Evolutionary conservation across 2,113 vertebrate species (phyloP).

Genomic region (Corapipo altera): DNA sequence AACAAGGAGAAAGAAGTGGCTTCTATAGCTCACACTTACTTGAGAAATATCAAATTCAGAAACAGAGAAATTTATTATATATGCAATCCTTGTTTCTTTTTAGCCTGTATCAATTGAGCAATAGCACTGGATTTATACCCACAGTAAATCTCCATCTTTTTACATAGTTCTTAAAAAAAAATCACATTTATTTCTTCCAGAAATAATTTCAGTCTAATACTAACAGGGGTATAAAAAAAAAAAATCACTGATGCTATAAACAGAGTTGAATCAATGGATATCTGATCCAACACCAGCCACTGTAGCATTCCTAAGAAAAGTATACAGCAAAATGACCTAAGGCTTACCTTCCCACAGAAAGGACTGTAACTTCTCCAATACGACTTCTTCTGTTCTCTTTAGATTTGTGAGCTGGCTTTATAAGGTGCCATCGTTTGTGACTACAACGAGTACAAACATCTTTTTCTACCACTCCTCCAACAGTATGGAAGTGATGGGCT

Average conservation of each 20-base stretch:
- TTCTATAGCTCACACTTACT: not conserved
- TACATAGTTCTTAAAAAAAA: not conserved
- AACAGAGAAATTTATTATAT: not conserved
- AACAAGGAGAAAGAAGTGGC: not conserved
- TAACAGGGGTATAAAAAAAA: not conserved
- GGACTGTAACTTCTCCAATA: conserved; percentile 86
- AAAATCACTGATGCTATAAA: not conserved
- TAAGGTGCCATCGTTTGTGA: conserved; percentile 91
- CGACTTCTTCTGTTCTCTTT: conserved; percentile 75
- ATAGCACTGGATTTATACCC: not conserved
- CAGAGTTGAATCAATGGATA: not conserved
- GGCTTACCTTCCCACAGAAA: conserved; percentile 92
- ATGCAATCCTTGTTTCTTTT: not conserved
- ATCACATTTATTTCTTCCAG: not conserved
- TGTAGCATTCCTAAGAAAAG: not conserved
- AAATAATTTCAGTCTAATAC: not conserved
- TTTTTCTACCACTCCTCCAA: conserved; percentile 81
- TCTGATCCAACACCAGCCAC: not conserved
- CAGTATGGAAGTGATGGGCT: conserved; percentile 89
- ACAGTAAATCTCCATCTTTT: not conserved
- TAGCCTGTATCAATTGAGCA: not conserved
- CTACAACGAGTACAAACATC: conserved; percentile 89
- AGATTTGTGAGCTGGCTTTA: conserved; percentile 75
- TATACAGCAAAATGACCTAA: not conserved
- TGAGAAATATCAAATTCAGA: not conserved